Percentiles rank a stretch among this genome's conserved stretches.
Evolutionary conservation across 2,797 vertebrate species (phyloP).

Genomic region (Darevskia nairensis): DNA sequence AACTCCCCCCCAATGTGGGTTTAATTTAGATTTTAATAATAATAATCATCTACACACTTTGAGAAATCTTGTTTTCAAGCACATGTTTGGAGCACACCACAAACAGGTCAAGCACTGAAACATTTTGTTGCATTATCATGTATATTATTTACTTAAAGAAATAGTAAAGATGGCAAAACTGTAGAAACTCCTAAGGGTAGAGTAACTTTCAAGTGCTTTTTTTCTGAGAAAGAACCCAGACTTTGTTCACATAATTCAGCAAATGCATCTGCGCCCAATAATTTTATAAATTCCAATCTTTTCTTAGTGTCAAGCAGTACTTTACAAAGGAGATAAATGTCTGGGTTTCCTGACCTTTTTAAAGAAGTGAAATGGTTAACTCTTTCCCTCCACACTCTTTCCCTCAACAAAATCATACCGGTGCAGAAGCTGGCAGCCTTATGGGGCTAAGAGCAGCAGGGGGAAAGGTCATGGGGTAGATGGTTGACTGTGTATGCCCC

Average conservation of each 20-base stretch:
- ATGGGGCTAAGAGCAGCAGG: neutral
- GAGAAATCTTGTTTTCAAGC: neutral
- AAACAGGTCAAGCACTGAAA: neutral
- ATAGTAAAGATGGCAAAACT: fast-evolving
- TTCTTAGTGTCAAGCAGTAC: neutral
- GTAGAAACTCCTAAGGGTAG: neutral
- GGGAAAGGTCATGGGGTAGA: neutral
- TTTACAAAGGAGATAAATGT: neutral
- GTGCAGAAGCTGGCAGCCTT: fast-evolving
- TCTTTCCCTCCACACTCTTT: neutral
- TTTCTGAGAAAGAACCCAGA: neutral
- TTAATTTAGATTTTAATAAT: neutral
- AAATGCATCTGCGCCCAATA: neutral
- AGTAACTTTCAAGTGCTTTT: constrained; percentile 15
- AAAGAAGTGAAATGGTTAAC: neutral
- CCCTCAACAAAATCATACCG: neutral
- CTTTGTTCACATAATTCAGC: neutral
- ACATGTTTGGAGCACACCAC: neutral
- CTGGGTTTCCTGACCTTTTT: neutral
- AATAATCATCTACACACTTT: too few relatives aligned
- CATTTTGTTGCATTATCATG: fast-evolving
- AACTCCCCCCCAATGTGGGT: neutral
- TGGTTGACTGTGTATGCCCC: too few relatives aligned
- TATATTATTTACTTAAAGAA: neutral
- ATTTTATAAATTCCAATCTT: neutral